These are phyloP conservation scores for Suncus etruscus DNA, from an alignment of 2,113 vertebrate species.

Conservation along the genomic window DNA sequence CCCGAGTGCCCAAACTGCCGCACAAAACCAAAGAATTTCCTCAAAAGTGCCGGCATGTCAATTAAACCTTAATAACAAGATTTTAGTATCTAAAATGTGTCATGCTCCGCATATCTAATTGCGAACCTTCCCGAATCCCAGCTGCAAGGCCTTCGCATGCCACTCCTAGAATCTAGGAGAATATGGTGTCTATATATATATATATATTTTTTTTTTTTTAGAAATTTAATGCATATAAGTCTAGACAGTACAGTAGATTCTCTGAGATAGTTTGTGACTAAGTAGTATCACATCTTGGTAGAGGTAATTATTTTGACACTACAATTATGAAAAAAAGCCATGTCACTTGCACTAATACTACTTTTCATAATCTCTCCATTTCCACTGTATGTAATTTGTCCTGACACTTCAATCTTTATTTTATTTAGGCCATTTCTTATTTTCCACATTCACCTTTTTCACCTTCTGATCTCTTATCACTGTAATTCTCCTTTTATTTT, in stretches of 20 bases:
- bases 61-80: no score
- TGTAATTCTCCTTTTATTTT: slow-evolving; percentile 36
- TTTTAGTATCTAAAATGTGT: no score
- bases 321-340: slow-evolving; percentile 13
- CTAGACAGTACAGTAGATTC: neutral
- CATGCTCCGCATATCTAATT: no score
- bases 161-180: no score
- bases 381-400: neutral
- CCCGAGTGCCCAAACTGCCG: no score
- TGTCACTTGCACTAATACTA: neutral
- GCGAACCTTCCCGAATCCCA: no score
- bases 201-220: no score
- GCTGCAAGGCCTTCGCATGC: no score
- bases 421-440: slow-evolving; percentile 9
- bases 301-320: slow-evolving; percentile 22
- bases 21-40: no score
- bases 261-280: slow-evolving; percentile 2
- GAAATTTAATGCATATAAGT: neutral
- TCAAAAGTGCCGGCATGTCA: no score
- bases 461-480: neutral
- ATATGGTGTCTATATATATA: neutral
- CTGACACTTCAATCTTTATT: slow-evolving; percentile 29
- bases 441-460: slow-evolving; percentile 34
- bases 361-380: slow-evolving; percentile 38
- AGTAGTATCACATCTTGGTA: neutral